Percentiles rank a stretch among this genome's conserved stretches.
Conservation (phyloP, 2,797 vertebrate genomes). For the Enoplosus armatus region DNA sequence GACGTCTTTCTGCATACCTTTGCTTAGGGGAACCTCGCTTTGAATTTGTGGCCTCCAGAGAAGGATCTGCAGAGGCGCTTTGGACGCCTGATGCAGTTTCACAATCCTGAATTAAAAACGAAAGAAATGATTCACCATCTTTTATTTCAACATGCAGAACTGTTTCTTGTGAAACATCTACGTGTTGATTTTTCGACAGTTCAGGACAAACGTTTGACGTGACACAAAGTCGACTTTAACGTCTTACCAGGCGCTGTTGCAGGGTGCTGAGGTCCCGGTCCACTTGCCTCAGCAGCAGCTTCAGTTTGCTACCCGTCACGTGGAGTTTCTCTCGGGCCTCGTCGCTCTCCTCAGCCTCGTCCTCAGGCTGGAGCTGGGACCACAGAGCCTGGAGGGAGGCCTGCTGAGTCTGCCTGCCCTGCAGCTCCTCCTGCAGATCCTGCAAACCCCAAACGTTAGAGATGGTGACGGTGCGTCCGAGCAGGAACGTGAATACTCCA, state of each 20-base stretch:
- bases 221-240: neutral
- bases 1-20: constrained; percentile 40
- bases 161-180: neutral
- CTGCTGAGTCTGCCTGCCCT: constrained; percentile 81
- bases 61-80: constrained; percentile 14
- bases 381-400: constrained; percentile 88
- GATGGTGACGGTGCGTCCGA: neutral
- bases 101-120: constrained; percentile 50
- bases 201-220: neutral
- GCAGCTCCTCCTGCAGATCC: constrained; percentile 89
- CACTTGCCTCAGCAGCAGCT: constrained; percentile 86
- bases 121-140: neutral
- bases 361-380: constrained; percentile 85
- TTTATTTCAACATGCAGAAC: neutral
- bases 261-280: constrained; percentile 83
- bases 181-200: neutral
- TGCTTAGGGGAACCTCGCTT: constrained; percentile 19
- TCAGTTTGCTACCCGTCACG: constrained; percentile 89
- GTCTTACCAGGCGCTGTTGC: constrained; percentile 85
- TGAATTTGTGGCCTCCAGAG: constrained; percentile 13
- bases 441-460: constrained; percentile 60
- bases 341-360: constrained; percentile 76
- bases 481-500: rapidly evolving
- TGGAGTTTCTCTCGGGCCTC: constrained; percentile 92
- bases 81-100: constrained; percentile 18